These are phyloP conservation scores for Callyntrura guangdongensis DNA, from an alignment of 2,888 invertebrate species.

Conservation along the genomic window DNA sequence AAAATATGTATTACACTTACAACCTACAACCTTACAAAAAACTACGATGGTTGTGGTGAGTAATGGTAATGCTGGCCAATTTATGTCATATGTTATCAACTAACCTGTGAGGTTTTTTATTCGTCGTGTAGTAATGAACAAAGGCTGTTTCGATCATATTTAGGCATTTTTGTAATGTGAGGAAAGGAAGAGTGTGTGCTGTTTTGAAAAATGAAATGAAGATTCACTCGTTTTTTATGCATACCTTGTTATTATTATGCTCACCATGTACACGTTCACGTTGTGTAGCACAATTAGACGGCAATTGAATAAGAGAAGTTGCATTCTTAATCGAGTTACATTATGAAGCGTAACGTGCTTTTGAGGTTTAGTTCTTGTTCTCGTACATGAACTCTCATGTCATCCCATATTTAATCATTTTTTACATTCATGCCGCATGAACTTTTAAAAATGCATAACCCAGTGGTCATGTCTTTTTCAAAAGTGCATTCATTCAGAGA, in stretches of 20 bases:
- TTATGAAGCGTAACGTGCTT: conserved; percentile 42
- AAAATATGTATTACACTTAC: not conserved
- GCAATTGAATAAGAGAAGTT: not conserved
- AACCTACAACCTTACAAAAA: not conserved
- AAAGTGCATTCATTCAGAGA: conserved; percentile 41
- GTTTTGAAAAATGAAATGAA: conserved; percentile 52
- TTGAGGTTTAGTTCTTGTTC: conserved; percentile 22
- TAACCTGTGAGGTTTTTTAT: not conserved
- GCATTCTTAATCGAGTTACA: conserved; percentile 56
- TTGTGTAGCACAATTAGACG: not conserved
- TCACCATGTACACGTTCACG: not conserved
- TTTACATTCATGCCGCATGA: not conserved
- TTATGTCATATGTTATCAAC: not conserved
- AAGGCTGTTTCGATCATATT: conserved; percentile 35
- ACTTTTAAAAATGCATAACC: too few relatives aligned
- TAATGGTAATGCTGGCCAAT: not conserved
- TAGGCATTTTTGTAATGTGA: conserved; percentile 34
- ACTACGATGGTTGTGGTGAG: not conserved
- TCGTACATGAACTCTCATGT: not conserved
- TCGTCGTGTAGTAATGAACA: not conserved
- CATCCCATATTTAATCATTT: conserved; percentile 16
- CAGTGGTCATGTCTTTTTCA: not conserved
- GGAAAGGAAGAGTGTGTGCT: conserved; percentile 29
- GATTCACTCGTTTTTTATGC: conserved; percentile 25
- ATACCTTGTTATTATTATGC: conserved; percentile 32